Conservation (phyloP, 2,113 vertebrate species). For the Shinisaurus crocodilurus region DNA sequence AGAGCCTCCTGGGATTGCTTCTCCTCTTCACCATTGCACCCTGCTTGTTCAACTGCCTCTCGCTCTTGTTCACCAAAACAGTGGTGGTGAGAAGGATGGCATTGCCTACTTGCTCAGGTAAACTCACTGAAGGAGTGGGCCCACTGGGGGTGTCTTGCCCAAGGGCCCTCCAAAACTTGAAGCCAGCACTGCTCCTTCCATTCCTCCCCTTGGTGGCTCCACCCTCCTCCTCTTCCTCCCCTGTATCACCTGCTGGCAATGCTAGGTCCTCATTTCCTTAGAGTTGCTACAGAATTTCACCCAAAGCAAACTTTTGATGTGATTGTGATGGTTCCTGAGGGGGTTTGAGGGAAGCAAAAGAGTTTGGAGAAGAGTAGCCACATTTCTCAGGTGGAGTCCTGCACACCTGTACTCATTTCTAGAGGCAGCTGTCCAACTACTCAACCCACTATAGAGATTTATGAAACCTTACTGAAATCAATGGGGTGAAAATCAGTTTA, state of each 20-base stretch:
- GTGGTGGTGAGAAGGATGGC: too few species aligned
- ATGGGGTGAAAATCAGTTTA: neutral
- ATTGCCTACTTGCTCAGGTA: too few species aligned
- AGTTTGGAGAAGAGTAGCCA: neutral
- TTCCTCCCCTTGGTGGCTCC: too few species aligned
- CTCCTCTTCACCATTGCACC: too few species aligned
- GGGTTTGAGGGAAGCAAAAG: neutral
- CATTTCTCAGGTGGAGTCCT: neutral
- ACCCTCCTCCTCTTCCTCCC: too few species aligned
- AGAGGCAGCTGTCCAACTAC: neutral
- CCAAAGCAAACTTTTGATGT: neutral
- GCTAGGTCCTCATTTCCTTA: neutral
- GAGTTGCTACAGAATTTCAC: neutral
- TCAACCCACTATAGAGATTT: neutral
- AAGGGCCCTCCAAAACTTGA: too few species aligned
- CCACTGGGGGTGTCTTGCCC: too few species aligned
- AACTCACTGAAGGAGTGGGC: too few species aligned
- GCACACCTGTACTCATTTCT: neutral
- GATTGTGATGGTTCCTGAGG: neutral
- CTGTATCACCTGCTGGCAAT: neutral
- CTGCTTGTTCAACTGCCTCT: too few species aligned
- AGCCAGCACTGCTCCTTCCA: too few species aligned
- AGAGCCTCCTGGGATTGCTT: too few species aligned
- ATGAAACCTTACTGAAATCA: neutral
- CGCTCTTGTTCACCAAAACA: too few species aligned